Base-by-base conservation (phyloP, 2,888 invertebrate species). In the Epistrophe grossulariae region DNA sequence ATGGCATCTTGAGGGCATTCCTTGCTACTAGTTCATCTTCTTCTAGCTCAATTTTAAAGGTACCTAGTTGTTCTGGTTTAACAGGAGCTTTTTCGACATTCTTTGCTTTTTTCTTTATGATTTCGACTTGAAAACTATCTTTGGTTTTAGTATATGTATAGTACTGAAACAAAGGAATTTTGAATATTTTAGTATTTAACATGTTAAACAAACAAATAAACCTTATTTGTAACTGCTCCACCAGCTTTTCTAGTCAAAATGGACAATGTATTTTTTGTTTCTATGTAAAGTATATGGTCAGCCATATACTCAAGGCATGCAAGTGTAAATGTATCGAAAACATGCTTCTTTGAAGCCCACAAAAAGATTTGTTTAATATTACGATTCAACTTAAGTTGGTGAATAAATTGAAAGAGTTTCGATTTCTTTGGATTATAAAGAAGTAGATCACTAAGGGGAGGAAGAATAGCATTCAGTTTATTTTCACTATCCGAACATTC, bases 1-100 rank as follows among this genome's bases (percentile, higher is more conserved):
- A 93, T 52, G 93, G 93, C 89, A 93, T 84, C 81, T 91, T 92
- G 15, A 93, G 88, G 1, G 93, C 91, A 90, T 92, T 93, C 24
- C 93, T 91, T 4, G 93, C 92, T 10, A 92, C 89, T 8, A 93
- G 79, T 80, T 93, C 93, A 52, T 92, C 92, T 77, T 93, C 93
- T 24, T 92, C 91, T 8, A 93, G 84, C 50, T 92, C 92, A 31
- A 93, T 93, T 89, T 93, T 93, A 59, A 93, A 93, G 8, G 93
- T 92, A 35, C 90, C 90, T 2, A 89, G 28, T 70, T 89, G 88
- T 5, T 85, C 85, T 6, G 79, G 68, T 17, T 89, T 89, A 4
- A 83, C 71, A 11, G 52, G 57, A n/a, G 28, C 19, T 6, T 66
- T 73, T 24, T 84, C 87, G 24, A 78, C 10, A 6, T 66, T 40